Evolutionary conservation across 1,140 invertebrate genomes (phyloP), one percentile per base, ranked within the genome.

Genomic region (Holotrichia oblita): DNA sequence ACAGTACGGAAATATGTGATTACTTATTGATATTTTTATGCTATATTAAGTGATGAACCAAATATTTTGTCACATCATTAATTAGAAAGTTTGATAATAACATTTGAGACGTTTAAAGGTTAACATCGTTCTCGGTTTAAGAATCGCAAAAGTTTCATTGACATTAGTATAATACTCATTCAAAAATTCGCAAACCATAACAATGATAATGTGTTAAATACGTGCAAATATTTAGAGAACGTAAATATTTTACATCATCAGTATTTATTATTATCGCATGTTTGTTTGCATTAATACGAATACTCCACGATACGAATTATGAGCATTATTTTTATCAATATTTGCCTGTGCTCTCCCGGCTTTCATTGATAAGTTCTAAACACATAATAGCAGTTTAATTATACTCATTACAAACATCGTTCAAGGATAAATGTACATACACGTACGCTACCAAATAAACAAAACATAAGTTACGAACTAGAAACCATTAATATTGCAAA

Each of bases 321-420:
- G 48, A n/a, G 2, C 48, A 55, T 14, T 48, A 55, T 55, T 55
- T 55, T 55, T 55, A 55, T 55, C 12, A 55, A 55, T 55, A 55
- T 55, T 55, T 55, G 14, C 48, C 7, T 55, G 6, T 55, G 48
- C 6, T 55, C 14, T 55, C 17, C n/a, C n/a, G 48, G 6, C 17
- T 55, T 55, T 55, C 48, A 17, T 55, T 55, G 48, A 55, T 55
- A 55, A 55, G 17, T 17, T 17, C 6, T 55, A 55, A n/a, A 17
- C 6, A 55, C 48, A 55, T 55, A 55, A 55, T 55, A 6, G 14
- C 17, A 55, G 12, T 55, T 34, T 34, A 34, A 34, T 34, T 34
- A 34, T 34, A 34, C 27, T 34, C 4, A 34, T 34, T 34, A 34
- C 27, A 34, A 34, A 34, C 27, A 34, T 34, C 27, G 27, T 34